Conservation (phyloP, 2,888 invertebrate species). For the Parascotia fuliginaria region DNA sequence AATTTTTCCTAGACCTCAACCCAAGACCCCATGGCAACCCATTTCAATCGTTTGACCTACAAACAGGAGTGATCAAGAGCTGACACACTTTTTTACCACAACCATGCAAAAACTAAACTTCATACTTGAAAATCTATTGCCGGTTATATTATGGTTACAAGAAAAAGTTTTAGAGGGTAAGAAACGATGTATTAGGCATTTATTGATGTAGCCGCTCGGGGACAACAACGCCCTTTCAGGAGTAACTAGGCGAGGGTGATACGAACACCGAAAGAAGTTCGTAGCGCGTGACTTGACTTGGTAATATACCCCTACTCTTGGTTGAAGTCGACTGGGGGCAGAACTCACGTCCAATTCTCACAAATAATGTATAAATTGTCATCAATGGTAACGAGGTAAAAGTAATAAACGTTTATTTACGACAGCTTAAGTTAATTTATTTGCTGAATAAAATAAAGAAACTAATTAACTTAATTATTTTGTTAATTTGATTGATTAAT, state of each 20-base stretch:
- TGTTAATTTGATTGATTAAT: no score
- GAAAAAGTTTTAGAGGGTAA: constrained; percentile 30
- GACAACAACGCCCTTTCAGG: constrained; percentile 54
- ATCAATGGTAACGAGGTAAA: no score
- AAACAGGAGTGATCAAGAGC: constrained; percentile 25
- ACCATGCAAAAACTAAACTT: constrained; percentile 11
- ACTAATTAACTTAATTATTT: no score
- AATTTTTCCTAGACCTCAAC: constrained; percentile 8
- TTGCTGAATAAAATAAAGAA: no score
- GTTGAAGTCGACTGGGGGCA: background rate
- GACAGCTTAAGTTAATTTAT: no score
- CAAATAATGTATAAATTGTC: no score
- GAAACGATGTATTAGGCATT: constrained; percentile 42
- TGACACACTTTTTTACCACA: constrained; percentile 22
- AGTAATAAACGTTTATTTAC: no score
- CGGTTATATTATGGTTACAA: constrained; percentile 16
- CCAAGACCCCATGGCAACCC: constrained; percentile 20
- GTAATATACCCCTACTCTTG: constrained; percentile 43
- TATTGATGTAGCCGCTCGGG: constrained; percentile 35
- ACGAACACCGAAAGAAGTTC: constrained; percentile 73
- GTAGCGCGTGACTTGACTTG: constrained; percentile 68
- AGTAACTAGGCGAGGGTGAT: constrained; percentile 68
- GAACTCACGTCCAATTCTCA: no score
- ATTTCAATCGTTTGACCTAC: constrained; percentile 40
- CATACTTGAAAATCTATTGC: constrained; percentile 16